These are phyloP conservation scores for Montipora capricornis DNA, from an alignment of 64 coral and sea anemone species.

Conservation along the genomic window DNA sequence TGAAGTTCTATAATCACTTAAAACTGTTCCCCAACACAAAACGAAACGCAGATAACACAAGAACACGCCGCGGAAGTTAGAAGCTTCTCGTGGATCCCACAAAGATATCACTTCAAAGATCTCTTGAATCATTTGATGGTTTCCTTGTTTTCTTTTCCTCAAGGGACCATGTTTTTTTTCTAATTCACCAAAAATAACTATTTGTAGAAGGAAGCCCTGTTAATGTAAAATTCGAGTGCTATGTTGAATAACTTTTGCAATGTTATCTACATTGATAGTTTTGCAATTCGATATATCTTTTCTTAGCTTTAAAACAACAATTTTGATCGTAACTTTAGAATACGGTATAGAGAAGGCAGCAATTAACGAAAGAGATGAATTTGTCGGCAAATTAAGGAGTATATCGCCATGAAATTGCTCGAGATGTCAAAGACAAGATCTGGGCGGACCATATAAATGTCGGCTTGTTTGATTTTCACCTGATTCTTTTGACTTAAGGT, in stretches of 20 bases:
- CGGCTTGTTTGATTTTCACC: too few relatives aligned
- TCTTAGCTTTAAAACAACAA: background rate
- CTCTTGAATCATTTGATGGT: constrained; percentile 43
- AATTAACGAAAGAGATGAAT: background rate
- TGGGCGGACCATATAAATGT: background rate
- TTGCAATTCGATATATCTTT: constrained; percentile 3
- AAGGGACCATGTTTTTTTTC: constrained; percentile 57
- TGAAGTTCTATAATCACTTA: background rate
- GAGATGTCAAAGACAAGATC: background rate
- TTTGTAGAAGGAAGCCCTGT: constrained; percentile 44
- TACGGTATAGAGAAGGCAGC: background rate
- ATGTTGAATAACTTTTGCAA: constrained; percentile 11
- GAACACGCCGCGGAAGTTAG: constrained; percentile 26
- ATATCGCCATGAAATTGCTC: background rate
- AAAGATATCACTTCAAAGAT: constrained; percentile 56
- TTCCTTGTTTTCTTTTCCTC: constrained; percentile 52
- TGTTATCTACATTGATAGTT: background rate
- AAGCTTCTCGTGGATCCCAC: constrained; percentile 8
- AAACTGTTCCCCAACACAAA: constrained; percentile 10
- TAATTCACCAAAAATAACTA: constrained; percentile 62
- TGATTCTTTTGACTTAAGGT: too few relatives aligned
- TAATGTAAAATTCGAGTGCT: constrained; percentile 32
- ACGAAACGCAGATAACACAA: background rate
- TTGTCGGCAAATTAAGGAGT: background rate
- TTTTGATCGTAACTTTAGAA: too few relatives aligned